A percentile compares a stretch with the other conserved stretches of the same genome.
phyloP scores from a whole-genome alignment of 2,888 invertebrate species.

The Neocrepidodera transversa region DNA sequence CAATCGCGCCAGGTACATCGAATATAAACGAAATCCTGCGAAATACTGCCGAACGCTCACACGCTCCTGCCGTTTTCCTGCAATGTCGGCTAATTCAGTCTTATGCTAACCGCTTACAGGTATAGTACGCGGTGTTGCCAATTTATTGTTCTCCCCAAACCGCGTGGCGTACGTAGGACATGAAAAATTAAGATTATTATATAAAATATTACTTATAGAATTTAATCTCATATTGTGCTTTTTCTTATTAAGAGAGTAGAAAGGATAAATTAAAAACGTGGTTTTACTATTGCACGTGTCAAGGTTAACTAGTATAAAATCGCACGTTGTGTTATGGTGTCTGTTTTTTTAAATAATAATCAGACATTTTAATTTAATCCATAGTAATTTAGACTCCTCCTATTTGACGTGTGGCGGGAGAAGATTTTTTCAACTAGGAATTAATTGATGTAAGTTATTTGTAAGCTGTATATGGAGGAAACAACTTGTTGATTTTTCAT shows the following conservation, averaged over 20 bases:
- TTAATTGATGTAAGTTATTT: constrained; percentile 9
- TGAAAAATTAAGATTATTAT: no score
- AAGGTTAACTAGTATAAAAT: constrained; percentile 12
- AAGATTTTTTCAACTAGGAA: constrained; percentile 5
- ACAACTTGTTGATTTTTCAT: constrained; percentile 21
- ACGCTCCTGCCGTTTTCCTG: constrained; percentile 14
- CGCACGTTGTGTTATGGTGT: constrained; percentile 9
- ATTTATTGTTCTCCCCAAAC: background rate
- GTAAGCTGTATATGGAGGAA: background rate
- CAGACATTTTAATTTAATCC: constrained; percentile 12
- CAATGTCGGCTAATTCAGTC: constrained; percentile 1
- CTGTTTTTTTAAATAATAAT: constrained; percentile 3
- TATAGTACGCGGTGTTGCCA: constrained; percentile 7
- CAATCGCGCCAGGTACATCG: constrained; percentile 15
- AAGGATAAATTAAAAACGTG: no score
- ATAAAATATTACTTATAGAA: no score
- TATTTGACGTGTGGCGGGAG: constrained; percentile 4
- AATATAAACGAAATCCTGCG: constrained; percentile 1
- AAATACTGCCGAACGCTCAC: background rate
- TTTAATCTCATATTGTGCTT: background rate
- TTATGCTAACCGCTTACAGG: background rate
- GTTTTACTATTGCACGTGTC: background rate
- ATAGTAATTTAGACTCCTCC: constrained; percentile 9
- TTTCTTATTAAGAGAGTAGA: background rate
- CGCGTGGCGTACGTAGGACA: background rate